phyloP scores from a whole-genome alignment of 1,140 invertebrate species.

The Cyrtorhinus lividipennis region DNA sequence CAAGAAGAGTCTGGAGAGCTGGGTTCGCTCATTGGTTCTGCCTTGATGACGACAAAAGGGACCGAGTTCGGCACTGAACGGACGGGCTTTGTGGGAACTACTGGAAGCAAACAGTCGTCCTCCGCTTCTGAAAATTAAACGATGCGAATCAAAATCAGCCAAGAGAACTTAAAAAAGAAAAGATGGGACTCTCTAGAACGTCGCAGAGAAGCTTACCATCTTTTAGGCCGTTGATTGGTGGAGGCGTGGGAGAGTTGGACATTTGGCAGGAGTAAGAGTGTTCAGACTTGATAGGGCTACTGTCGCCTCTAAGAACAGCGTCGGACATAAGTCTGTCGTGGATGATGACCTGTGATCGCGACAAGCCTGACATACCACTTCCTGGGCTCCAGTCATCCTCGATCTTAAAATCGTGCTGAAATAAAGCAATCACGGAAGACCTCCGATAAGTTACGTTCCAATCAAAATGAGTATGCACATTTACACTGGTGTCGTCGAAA shows the following conservation, averaged over 20 bases:
- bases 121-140: constrained; percentile 53
- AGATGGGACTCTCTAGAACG: not conserved
- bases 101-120: constrained; percentile 52
- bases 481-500: no score
- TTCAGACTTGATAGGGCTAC: constrained; percentile 64
- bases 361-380: constrained; percentile 11
- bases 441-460: no score
- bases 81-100: not conserved
- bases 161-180: no score
- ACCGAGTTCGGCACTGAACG: not conserved
- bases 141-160: not conserved
- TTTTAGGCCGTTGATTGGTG: constrained; percentile 36
- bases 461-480: no score
- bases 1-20: constrained; percentile 28
- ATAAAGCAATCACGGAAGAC: no score
- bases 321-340: constrained; percentile 83
- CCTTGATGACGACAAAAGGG: constrained; percentile 30
- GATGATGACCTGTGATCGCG: constrained; percentile 43
- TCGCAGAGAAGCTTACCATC: not conserved
- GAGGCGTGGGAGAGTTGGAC: constrained; percentile 35
- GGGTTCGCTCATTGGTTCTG: constrained; percentile 31
- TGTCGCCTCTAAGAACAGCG: constrained; percentile 47
- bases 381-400: constrained; percentile 21
- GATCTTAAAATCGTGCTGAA: not conserved
- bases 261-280: constrained; percentile 53